A percentile compares a stretch with the other conserved stretches of the same genome.
Evolutionary conservation across 2,797 vertebrate species (phyloP).

Genomic region (Geotrypetes seraphini): DNA sequence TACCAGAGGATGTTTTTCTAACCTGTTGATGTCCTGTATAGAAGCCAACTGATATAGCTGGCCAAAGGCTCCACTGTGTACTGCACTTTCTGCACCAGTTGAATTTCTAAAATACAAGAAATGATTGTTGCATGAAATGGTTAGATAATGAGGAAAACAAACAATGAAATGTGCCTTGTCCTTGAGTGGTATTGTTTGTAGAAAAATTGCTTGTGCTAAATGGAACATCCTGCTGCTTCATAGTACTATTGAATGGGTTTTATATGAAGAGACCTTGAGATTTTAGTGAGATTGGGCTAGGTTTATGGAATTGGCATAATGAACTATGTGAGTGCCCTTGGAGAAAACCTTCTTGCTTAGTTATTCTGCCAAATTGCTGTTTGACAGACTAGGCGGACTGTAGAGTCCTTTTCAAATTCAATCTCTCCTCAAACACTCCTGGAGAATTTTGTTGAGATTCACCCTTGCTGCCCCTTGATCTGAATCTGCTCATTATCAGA

Average conservation of each 20-base stretch:
- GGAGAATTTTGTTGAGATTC: conserved; percentile 24
- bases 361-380: conserved; percentile 43
- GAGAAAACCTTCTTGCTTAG: conserved; percentile 48
- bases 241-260: conserved; percentile 18
- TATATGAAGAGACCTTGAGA: conserved; percentile 34
- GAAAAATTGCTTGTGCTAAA: conserved; percentile 20
- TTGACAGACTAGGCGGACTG: conserved; percentile 24
- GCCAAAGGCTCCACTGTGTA: conserved; percentile 5
- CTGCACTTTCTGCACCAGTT: conserved; percentile 8
- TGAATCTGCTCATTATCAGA: too few relatives aligned
- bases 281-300: conserved; percentile 33
- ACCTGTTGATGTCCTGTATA: not conserved
- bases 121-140: too few relatives aligned
- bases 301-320: conserved; percentile 33
- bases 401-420: conserved; percentile 29
- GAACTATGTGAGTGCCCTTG: conserved; percentile 32
- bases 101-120: conserved; percentile 8
- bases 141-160: conserved; percentile 24
- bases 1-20: conserved; percentile 1
- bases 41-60: conserved; percentile 15
- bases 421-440: conserved; percentile 25
- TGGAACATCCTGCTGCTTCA: conserved; percentile 41
- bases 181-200: conserved; percentile 17
- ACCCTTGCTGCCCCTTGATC: not conserved
- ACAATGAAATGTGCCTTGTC: conserved; percentile 37